These are phyloP conservation scores for Nineta flava DNA, from an alignment of 2,888 invertebrate species.

Conservation along the genomic window DNA sequence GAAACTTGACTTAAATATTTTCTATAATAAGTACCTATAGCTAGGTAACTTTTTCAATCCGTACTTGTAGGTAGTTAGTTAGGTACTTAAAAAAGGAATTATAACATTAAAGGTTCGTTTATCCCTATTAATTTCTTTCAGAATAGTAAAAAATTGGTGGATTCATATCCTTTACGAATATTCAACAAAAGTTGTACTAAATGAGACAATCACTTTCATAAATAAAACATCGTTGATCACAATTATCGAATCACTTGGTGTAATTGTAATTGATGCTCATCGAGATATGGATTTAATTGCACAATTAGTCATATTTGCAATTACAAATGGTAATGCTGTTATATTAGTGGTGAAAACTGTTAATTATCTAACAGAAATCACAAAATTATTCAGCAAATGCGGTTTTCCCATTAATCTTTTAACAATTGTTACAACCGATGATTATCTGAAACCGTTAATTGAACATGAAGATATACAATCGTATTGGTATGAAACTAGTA, in stretches of 20 bases:
- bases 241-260: slow-evolving; percentile 15
- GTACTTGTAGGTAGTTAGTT: no score
- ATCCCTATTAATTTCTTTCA: slow-evolving; percentile 8
- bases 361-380: neutral
- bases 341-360: neutral
- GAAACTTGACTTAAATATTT: no score
- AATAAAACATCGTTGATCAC: slow-evolving; percentile 4
- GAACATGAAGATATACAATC: neutral
- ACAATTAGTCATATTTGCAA: neutral
- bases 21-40: no score
- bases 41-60: no score
- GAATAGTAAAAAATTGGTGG: slow-evolving; percentile 13
- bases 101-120: no score
- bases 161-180: slow-evolving; percentile 13
- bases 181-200: slow-evolving; percentile 8
- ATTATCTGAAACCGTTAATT: neutral
- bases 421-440: neutral
- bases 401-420: neutral
- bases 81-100: no score
- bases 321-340: neutral
- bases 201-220: slow-evolving; percentile 3
- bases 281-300: neutral
- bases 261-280: neutral
- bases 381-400: neutral
- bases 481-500: neutral